These are phyloP conservation scores for Fundulus diaphanus DNA, from an alignment of 2,797 vertebrate species.

Conservation along the genomic window DNA sequence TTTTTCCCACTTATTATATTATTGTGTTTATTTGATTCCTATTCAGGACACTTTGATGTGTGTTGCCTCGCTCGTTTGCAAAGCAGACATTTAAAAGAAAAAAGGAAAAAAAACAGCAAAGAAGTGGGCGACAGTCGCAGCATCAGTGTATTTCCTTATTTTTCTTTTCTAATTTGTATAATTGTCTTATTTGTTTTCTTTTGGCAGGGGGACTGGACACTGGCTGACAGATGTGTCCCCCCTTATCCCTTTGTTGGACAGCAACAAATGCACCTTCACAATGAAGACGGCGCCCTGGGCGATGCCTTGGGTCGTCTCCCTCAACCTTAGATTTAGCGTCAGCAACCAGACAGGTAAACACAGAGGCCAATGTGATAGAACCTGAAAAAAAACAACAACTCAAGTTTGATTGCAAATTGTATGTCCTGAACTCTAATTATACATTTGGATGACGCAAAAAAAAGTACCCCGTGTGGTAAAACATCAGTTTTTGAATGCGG, in stretches of 20 bases:
- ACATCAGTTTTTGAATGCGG: too few species aligned
- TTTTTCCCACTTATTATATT: too few species aligned
- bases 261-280: slow-evolving; percentile 72
- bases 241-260: slow-evolving; percentile 78
- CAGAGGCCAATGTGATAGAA: too few species aligned
- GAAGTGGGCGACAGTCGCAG: not conserved
- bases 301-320: slow-evolving; percentile 81
- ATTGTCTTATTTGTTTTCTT: not conserved
- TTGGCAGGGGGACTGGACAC: slow-evolving; percentile 76
- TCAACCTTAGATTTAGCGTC: slow-evolving; percentile 80
- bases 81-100: not conserved
- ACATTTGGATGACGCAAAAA: not conserved
- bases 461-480: too few species aligned
- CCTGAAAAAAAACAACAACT: not conserved
- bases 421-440: not conserved
- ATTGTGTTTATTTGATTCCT: too few species aligned
- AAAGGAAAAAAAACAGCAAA: not conserved
- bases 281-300: slow-evolving; percentile 84
- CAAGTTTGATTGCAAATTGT: not conserved
- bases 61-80: not conserved
- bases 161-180: not conserved
- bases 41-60: too few species aligned
- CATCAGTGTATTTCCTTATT: not conserved
- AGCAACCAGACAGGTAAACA: slow-evolving; percentile 58
- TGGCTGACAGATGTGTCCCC: slow-evolving; percentile 84